phyloP scores from a whole-genome alignment of 2,888 invertebrate species.

The Teleogryllus oceanicus region DNA sequence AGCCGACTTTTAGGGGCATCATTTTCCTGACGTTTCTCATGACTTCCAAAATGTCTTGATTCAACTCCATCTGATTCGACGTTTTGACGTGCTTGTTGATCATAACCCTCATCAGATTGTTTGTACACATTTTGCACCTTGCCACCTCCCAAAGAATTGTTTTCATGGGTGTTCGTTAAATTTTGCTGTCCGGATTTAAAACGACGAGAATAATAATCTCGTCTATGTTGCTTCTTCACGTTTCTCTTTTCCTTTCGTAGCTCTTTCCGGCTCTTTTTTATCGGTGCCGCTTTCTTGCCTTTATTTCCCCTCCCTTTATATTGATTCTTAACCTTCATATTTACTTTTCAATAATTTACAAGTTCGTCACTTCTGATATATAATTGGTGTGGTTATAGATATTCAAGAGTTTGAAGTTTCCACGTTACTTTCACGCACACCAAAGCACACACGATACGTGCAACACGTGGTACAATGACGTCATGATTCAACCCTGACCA shows the following conservation, averaged over 20 bases:
- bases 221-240: neutral
- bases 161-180: neutral
- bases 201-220: slow-evolving; percentile 2
- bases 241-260: neutral
- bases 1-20: neutral
- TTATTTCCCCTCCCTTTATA: neutral
- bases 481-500: neutral
- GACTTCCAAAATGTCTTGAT: neutral
- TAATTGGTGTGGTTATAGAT: neutral
- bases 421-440: neutral
- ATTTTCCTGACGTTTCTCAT: neutral
- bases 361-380: neutral
- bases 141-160: neutral
- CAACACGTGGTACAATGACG: neutral
- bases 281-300: neutral
- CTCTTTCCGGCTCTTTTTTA: neutral
- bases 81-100: neutral
- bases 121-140: neutral
- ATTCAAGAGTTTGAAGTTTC: neutral
- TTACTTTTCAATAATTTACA: neutral
- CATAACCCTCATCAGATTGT: neutral
- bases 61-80: no score
- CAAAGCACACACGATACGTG: neutral
- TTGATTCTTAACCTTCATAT: no score
- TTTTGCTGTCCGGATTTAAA: neutral